phyloP scores from a whole-genome alignment of 2,888 invertebrate genomes.

The Conchocele bisecta region DNA sequence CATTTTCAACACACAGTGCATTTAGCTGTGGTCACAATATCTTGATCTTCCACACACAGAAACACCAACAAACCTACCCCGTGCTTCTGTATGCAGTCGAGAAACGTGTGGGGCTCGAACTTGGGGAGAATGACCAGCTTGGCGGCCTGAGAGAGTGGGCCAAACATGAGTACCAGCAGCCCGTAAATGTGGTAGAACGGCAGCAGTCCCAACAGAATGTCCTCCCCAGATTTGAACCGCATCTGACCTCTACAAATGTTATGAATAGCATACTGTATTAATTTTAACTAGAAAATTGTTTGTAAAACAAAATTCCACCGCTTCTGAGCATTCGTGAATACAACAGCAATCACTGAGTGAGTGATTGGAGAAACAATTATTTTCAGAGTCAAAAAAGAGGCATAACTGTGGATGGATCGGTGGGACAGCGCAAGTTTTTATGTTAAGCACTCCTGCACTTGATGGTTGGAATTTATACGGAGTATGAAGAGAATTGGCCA shows the following conservation, averaged over 20 bases:
- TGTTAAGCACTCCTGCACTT: no score
- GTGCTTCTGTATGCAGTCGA: constrained; percentile 87
- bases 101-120: constrained; percentile 88
- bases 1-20: no score
- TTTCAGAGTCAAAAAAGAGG: no score
- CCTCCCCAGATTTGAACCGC: constrained; percentile 51
- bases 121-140: constrained; percentile 88
- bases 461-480: no score
- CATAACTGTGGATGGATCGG: no score
- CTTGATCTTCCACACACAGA: no score
- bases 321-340: neutral
- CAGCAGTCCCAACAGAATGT: constrained; percentile 86
- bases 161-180: constrained; percentile 86
- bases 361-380: no score
- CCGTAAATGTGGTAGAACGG: constrained; percentile 94
- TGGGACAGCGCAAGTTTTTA: no score
- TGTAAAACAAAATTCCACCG: neutral
- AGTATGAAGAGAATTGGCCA: no score
- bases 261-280: neutral
- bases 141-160: constrained; percentile 86
- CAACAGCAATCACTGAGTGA: no score
- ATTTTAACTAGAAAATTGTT: neutral
- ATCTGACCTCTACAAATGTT: constrained; percentile 50
- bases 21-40: no score
- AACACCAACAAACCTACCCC: constrained; percentile 83